A percentile compares a stretch with the other conserved stretches of the same genome.
Conservation (phyloP, 2,888 invertebrate species). For the Aspidapion aeneum region DNA sequence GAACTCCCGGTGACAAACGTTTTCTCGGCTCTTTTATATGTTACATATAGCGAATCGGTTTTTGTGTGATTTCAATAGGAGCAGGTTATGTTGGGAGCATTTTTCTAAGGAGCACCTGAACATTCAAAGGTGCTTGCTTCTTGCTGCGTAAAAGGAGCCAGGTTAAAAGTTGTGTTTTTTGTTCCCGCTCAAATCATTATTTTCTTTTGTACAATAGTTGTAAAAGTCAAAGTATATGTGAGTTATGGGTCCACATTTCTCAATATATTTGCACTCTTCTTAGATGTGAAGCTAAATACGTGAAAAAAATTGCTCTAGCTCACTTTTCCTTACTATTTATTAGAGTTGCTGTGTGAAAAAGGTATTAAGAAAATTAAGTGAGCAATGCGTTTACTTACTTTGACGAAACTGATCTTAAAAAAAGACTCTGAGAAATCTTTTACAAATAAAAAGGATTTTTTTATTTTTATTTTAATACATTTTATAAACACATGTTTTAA, state of each 20-base stretch:
- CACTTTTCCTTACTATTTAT: no score
- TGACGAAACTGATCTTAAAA: no score
- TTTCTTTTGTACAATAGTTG: neutral
- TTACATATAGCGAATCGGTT: conserved; percentile 25
- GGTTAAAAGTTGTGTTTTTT: neutral
- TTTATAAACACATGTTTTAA: no score
- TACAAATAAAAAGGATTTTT: no score
- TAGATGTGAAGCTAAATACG: no score
- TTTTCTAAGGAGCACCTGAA: conserved; percentile 24
- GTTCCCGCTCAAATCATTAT: neutral
- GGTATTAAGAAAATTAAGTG: no score
- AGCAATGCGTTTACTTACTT: no score
- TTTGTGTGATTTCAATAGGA: conserved; percentile 22
- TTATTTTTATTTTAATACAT: no score
- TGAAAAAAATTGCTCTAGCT: no score
- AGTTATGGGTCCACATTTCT: neutral
- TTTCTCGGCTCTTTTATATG: conserved; percentile 23
- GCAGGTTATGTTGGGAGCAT: conserved; percentile 24
- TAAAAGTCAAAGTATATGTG: neutral
- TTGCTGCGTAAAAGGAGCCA: neutral
- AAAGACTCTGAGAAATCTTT: no score
- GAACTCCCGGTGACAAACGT: conserved; percentile 23
- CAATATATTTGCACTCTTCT: no score
- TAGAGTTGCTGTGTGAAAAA: no score
- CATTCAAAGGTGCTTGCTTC: conserved; percentile 19